Conservation (phyloP, 2,113 vertebrate genomes). For the Otocyon megalotis region DNA sequence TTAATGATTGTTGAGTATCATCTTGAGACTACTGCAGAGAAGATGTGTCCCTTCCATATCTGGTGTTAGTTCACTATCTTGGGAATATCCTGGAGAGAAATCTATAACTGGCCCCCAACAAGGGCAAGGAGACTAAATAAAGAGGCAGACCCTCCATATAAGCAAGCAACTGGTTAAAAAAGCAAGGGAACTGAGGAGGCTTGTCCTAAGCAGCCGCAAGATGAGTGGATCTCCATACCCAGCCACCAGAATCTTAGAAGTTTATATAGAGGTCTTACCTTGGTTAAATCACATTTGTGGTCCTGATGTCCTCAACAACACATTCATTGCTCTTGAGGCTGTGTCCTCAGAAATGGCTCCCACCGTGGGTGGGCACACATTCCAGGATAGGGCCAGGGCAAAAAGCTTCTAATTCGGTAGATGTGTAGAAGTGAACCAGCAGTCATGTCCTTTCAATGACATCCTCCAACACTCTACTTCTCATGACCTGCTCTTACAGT, state of each 20-base stretch:
- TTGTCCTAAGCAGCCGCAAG: neutral
- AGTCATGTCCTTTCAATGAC: neutral
- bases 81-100: neutral
- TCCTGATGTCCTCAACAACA: neutral
- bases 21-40: neutral
- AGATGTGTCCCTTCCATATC: neutral
- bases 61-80: neutral
- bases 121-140: neutral
- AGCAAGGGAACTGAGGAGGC: neutral
- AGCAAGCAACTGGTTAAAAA: neutral
- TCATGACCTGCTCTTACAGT: too few species aligned
- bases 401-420: neutral
- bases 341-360: neutral
- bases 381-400: neutral
- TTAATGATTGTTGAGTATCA: neutral
- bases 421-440: neutral
- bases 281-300: neutral
- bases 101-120: neutral
- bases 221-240: neutral
- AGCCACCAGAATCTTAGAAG: neutral
- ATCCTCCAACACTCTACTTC: neutral
- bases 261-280: neutral
- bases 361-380: neutral
- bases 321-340: neutral
- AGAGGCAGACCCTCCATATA: neutral